Evolutionary conservation across 35 echinoderm and acorn worm species (phyloP).

Genomic region (Eucidaris tribuloides): DNA sequence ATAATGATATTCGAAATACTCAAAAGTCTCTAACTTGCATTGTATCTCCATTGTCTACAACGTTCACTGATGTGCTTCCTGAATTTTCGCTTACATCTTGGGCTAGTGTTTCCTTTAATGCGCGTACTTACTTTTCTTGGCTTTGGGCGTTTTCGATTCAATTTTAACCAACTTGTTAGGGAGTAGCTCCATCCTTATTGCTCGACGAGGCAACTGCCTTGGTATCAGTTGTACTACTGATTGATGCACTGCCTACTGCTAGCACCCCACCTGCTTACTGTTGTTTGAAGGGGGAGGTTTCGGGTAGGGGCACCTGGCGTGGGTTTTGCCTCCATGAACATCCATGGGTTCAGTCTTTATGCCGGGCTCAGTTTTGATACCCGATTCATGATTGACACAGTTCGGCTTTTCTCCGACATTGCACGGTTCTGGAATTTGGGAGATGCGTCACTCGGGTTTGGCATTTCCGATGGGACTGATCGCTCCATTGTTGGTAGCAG

Average conservation of each 20-base stretch:
- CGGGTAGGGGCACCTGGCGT: not conserved
- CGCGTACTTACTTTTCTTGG: constrained; percentile 8
- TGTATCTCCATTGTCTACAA: not conserved
- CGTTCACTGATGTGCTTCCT: not conserved
- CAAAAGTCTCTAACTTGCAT: not conserved
- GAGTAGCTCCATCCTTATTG: not conserved
- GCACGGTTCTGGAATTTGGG: not conserved
- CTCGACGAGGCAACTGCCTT: constrained; percentile 29
- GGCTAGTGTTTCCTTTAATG: not conserved
- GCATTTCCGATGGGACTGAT: not conserved
- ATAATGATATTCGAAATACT: not conserved
- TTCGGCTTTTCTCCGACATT: not conserved
- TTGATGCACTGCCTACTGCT: not conserved
- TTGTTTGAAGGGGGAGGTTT: not conserved
- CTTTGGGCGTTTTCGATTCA: constrained; percentile 13
- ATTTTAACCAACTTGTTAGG: constrained; percentile 14
- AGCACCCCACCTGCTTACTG: not conserved
- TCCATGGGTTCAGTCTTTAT: constrained; percentile 43
- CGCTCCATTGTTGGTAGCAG: not conserved
- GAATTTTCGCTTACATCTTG: not conserved
- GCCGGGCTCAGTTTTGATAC: not conserved
- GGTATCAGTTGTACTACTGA: constrained; percentile 37
- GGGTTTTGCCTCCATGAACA: not conserved
- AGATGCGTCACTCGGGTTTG: not conserved
- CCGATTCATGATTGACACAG: not conserved